phyloP scores from a whole-genome alignment of 2,797 vertebrate species.

The Centroberyx gerrardi region DNA sequence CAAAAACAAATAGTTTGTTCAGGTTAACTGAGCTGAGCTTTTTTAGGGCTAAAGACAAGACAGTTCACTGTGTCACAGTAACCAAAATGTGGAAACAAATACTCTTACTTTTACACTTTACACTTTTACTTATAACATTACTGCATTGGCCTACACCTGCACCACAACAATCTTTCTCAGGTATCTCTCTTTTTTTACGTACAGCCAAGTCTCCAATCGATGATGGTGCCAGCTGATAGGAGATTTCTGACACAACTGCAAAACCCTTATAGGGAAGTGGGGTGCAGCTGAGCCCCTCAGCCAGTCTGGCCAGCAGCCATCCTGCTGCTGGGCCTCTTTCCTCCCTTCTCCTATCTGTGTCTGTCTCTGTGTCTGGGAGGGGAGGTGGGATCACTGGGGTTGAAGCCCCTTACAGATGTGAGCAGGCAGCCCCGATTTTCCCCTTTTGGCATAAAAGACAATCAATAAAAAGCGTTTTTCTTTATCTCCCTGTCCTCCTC shows the following conservation, averaged over 20 bases:
- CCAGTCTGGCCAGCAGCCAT: conserved; percentile 56
- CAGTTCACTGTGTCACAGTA: too few relatives aligned
- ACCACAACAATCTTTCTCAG: too few relatives aligned
- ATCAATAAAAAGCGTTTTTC: conserved; percentile 67
- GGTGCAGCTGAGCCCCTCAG: conserved; percentile 56
- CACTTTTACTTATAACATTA: too few relatives aligned
- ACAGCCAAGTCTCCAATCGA: neutral
- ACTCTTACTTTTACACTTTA: too few relatives aligned
- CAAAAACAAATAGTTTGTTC: too few relatives aligned
- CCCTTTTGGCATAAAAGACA: conserved; percentile 56
- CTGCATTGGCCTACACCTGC: too few relatives aligned
- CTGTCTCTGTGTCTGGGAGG: conserved; percentile 56
- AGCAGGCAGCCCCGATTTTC: conserved; percentile 40
- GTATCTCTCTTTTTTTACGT: too few relatives aligned
- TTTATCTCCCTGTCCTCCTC: conserved; percentile 46
- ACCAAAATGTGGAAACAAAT: too few relatives aligned
- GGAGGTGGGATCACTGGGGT: conserved; percentile 23
- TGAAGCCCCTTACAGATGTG: conserved; percentile 40
- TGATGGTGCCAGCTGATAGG: conserved; percentile 4
- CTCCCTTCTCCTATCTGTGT: conserved; percentile 23
- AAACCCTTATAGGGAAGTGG: conserved; percentile 20
- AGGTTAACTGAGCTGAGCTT: too few relatives aligned
- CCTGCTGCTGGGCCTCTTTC: conserved; percentile 29
- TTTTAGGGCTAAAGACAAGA: too few relatives aligned
- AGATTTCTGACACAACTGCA: conserved; percentile 4